Conservation (phyloP, 2,888 invertebrate species). For the Epistrophella euchroma region DNA sequence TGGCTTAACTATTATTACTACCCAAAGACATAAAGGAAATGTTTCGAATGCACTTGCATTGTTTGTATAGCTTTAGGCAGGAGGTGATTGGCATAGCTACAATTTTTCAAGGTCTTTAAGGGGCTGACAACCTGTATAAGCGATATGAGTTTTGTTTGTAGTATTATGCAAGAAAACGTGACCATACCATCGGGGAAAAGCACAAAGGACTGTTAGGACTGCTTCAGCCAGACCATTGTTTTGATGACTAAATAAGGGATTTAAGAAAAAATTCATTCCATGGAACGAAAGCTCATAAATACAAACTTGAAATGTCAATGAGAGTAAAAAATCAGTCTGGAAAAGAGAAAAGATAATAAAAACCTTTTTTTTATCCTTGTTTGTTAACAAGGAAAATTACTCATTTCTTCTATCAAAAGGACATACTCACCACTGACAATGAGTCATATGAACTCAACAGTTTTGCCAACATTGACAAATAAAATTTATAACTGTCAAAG, state of each 20-base stretch:
- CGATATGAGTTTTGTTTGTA: neutral
- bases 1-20: neutral
- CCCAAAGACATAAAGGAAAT: neutral
- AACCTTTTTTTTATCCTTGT: neutral
- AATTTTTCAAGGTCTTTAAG: slow-evolving; percentile 60
- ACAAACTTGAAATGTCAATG: slow-evolving; percentile 34
- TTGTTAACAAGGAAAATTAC: neutral
- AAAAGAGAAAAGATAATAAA: neutral
- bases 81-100: slow-evolving; percentile 59
- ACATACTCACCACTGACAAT: slow-evolving; percentile 34
- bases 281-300: slow-evolving; percentile 38
- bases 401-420: slow-evolving; percentile 23
- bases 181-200: slow-evolving; percentile 42
- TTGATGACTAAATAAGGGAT: slow-evolving; percentile 47
- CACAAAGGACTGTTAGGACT: slow-evolving; percentile 20
- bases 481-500: slow-evolving; percentile 1
- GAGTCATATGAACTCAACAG: slow-evolving; percentile 23
- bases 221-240: slow-evolving; percentile 58
- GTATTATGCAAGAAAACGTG: slow-evolving; percentile 42
- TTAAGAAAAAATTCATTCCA: neutral
- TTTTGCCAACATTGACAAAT: slow-evolving; percentile 38
- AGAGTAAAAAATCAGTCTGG: neutral
- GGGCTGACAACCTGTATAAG: slow-evolving; percentile 30
- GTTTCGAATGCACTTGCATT: slow-evolving; percentile 44
- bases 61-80: slow-evolving; percentile 21